Evolutionary conservation across 2,888 invertebrate species (phyloP).

Genomic region (Scaptomyza reducta): DNA sequence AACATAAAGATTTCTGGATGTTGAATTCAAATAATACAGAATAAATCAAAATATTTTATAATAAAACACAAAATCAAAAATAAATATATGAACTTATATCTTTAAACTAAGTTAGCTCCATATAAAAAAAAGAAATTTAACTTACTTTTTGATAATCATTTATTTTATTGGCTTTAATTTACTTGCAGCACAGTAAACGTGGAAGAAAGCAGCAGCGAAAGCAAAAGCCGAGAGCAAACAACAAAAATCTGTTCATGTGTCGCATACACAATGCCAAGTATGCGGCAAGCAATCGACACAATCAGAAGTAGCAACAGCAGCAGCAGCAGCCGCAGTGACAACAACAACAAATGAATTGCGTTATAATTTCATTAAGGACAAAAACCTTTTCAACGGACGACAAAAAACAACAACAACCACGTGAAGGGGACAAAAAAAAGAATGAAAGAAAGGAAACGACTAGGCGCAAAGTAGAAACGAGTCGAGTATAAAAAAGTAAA

Average conservation of each 20-base stretch:
- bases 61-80: neutral
- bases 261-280: conserved; percentile 56
- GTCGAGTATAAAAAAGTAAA: conserved; percentile 27
- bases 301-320: conserved; percentile 10
- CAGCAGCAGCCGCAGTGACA: conserved; percentile 25
- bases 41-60: neutral
- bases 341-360: conserved; percentile 67
- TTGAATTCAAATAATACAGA: no score
- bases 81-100: neutral
- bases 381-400: conserved; percentile 61
- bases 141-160: conserved; percentile 4
- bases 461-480: neutral
- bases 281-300: conserved; percentile 24
- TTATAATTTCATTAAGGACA: conserved; percentile 79
- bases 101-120: neutral
- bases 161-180: conserved; percentile 35
- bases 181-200: conserved; percentile 47
- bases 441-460: neutral
- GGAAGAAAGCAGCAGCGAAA: conserved; percentile 14
- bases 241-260: conserved; percentile 49
- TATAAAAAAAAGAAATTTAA: conserved; percentile 7
- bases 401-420: conserved; percentile 12
- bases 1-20: no score
- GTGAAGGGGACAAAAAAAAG: conserved; percentile 23
- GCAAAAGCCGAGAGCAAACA: conserved; percentile 23